A percentile compares a stretch with the other conserved stretches of the same genome.
Conservation (phyloP, 2,888 invertebrate genomes). For the Aleiodes alternator region DNA sequence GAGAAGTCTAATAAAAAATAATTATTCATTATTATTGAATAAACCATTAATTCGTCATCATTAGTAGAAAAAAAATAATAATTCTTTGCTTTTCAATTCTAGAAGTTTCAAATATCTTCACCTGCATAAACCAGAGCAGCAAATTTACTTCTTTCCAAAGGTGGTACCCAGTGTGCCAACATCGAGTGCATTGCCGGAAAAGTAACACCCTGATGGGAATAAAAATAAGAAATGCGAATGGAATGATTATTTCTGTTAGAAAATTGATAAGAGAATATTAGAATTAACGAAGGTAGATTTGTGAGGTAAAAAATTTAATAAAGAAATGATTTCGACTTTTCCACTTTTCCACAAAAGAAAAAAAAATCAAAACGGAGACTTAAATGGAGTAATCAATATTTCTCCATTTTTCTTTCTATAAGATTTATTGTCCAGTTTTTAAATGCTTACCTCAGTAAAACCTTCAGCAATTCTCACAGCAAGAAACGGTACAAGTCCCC, state of each 20-base stretch:
- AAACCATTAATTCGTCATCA: too few species aligned
- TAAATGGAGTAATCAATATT: neutral
- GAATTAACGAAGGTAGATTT: too few species aligned
- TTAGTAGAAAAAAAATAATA: constrained; percentile 14
- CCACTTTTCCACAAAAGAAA: neutral
- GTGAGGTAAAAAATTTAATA: too few species aligned
- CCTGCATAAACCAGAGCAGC: constrained; percentile 92
- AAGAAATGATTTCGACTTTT: too few species aligned
- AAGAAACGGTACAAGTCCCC: constrained; percentile 81
- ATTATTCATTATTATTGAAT: too few species aligned
- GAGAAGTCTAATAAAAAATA: too few species aligned
- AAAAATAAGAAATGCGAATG: constrained; percentile 34
- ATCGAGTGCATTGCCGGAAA: constrained; percentile 97
- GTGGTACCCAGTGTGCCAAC: constrained; percentile 95
- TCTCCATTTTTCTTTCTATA: neutral
- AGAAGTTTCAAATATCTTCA: constrained; percentile 66
- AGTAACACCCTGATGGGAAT: constrained; percentile 82
- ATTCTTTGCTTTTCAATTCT: neutral
- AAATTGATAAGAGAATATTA: neutral
- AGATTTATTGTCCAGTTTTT: neutral
- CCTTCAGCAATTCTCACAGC: constrained; percentile 88
- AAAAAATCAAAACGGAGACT: too few species aligned
- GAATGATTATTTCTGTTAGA: neutral
- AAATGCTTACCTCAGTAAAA: constrained; percentile 82
- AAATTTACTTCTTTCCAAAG: constrained; percentile 91